Percentiles rank a stretch among this genome's conserved stretches.
Evolutionary conservation across 2,113 vertebrate species (phyloP).

Genomic region (Cnemophilus loriae): DNA sequence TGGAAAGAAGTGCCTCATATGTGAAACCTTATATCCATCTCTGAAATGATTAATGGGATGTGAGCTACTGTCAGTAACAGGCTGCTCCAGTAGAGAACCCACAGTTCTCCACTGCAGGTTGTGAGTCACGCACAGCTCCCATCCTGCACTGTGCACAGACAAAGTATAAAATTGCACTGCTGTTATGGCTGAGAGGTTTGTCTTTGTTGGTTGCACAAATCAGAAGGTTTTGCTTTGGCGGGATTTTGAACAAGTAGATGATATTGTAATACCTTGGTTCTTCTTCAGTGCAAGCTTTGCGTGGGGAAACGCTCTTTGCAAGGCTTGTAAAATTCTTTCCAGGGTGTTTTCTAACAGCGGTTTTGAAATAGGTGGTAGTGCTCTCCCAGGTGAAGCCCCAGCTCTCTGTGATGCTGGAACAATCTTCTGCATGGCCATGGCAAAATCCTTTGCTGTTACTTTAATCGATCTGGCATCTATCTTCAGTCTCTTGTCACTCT

Average conservation of each 20-base stretch:
- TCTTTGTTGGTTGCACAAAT: neutral
- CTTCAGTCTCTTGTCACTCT: slow-evolving; percentile 73
- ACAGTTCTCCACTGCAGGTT: neutral
- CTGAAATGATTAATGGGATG: neutral
- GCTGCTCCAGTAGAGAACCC: fast-evolving
- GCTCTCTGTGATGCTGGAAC: slow-evolving; percentile 87
- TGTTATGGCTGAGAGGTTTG: neutral
- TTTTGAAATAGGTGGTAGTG: slow-evolving; percentile 75
- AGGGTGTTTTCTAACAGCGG: slow-evolving; percentile 80
- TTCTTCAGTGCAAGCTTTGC: slow-evolving; percentile 70
- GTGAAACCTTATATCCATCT: neutral
- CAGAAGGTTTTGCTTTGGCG: neutral
- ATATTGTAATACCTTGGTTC: slow-evolving; percentile 63
- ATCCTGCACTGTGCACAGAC: fast-evolving
- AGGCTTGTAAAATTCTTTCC: slow-evolving; percentile 70
- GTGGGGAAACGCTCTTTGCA: slow-evolving; percentile 86
- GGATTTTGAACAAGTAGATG: neutral
- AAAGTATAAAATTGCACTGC: neutral
- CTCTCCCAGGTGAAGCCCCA: slow-evolving; percentile 81
- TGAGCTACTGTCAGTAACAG: neutral
- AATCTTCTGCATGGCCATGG: slow-evolving; percentile 84
- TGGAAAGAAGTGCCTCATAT: neutral
- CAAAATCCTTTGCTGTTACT: slow-evolving; percentile 84
- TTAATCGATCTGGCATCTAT: slow-evolving; percentile 80
- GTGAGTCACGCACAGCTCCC: neutral